Conservation (phyloP, 2,797 vertebrate species). For the Lagocephalus sceleratus region DNA sequence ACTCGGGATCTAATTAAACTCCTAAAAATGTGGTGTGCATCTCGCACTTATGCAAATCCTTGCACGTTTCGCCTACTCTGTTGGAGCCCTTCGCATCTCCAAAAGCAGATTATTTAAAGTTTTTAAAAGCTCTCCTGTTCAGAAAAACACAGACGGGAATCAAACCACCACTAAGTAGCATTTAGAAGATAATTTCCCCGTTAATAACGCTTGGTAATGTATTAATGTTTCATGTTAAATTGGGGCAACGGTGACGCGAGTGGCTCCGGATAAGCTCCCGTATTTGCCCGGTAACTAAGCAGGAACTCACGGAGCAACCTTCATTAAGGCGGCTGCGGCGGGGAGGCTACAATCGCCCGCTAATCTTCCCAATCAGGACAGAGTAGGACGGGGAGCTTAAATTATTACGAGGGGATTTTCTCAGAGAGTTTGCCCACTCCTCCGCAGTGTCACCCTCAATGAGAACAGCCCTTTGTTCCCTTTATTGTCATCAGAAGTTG, state of each 20-base stretch:
- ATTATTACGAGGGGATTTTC: constrained; percentile 18
- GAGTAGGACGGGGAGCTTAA: constrained; percentile 12
- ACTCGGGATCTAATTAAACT: constrained; percentile 56
- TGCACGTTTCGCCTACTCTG: not conserved
- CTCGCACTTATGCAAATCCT: constrained; percentile 13
- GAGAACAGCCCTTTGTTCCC: not conserved
- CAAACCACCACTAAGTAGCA: constrained; percentile 9
- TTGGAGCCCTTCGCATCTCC: constrained; percentile 14
- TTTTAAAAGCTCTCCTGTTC: constrained; percentile 10
- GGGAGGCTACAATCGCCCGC: constrained; percentile 11
- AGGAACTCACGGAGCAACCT: constrained; percentile 22
- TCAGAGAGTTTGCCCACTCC: not conserved
- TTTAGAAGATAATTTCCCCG: constrained; percentile 43
- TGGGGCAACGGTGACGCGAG: constrained; percentile 11
- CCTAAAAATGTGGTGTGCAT: constrained; percentile 15
- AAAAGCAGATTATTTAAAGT: not conserved
- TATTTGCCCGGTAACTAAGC: constrained; percentile 36
- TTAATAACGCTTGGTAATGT: constrained; percentile 29
- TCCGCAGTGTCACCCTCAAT: constrained; percentile 10
- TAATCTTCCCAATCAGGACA: constrained; percentile 28
- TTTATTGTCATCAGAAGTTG: too few species aligned
- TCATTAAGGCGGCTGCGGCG: constrained; percentile 29
- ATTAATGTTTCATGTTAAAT: constrained; percentile 47
- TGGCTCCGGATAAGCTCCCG: constrained; percentile 23
- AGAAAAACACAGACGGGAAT: constrained; percentile 6